Conservation (phyloP, 1,140 invertebrate species). For the Anastrepha ludens region DNA sequence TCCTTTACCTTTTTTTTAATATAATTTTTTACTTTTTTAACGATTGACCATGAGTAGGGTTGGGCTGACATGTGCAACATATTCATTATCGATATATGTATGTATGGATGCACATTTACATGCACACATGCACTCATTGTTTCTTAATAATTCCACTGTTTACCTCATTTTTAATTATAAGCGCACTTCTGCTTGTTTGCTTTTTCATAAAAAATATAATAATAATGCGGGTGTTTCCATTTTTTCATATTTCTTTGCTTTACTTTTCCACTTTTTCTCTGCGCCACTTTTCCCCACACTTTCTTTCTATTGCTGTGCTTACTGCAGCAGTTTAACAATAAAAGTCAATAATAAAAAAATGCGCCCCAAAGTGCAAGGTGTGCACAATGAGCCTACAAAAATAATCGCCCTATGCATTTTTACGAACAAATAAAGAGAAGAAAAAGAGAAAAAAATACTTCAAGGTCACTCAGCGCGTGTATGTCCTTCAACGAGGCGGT, state of each 20-base stretch:
- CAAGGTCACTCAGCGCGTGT: constrained; percentile 37
- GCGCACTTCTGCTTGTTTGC: background rate
- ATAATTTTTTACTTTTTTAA: background rate
- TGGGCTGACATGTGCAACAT: background rate
- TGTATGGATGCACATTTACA: background rate
- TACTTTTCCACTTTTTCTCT: background rate
- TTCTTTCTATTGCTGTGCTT: background rate
- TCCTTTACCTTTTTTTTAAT: background rate
- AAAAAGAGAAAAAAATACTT: background rate
- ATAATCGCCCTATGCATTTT: background rate
- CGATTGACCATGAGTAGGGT: background rate
- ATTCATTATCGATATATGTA: background rate
- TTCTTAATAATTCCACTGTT: background rate
- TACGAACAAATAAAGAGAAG: background rate
- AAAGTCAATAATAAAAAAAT: constrained; percentile 9
- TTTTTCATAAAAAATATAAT: background rate
- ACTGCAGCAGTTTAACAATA: background rate
- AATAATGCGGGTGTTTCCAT: background rate
- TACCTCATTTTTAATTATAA: background rate
- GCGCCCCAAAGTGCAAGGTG: constrained; percentile 29
- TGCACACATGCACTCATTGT: background rate
- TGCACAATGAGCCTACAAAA: background rate
- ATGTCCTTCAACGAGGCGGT: constrained; percentile 10
- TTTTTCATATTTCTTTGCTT: background rate
- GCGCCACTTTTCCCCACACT: background rate